Conservation (phyloP, 53 echinoderm and acorn worm genomes). For the Stichopus horrens region DNA sequence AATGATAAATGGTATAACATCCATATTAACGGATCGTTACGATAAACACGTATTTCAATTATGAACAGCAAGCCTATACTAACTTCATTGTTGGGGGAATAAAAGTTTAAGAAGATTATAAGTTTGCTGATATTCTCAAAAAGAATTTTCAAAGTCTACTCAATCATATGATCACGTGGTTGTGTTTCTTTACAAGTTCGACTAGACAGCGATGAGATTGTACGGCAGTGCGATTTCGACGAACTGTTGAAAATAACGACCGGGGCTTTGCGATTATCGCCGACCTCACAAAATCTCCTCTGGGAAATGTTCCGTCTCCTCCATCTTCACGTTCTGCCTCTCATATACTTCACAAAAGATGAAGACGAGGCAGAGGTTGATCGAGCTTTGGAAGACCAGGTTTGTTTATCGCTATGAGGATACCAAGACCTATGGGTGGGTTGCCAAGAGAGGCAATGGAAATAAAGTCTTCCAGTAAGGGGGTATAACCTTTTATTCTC, state of each 20-base stretch:
- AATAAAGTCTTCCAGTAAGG: too few relatives aligned
- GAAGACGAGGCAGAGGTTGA: slow-evolving; percentile 13
- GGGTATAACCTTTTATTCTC: too few relatives aligned
- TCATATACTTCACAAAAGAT: slow-evolving; percentile 21
- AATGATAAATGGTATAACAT: too few relatives aligned
- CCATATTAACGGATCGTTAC: too few relatives aligned
- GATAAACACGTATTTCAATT: too few relatives aligned
- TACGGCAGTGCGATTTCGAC: slow-evolving; percentile 20
- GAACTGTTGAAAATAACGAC: background rate
- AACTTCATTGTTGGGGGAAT: too few relatives aligned
- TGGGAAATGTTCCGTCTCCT: slow-evolving; percentile 40
- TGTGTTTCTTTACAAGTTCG: background rate
- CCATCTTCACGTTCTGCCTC: slow-evolving; percentile 29
- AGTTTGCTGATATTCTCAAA: too few relatives aligned
- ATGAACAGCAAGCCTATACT: too few relatives aligned
- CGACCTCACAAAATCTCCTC: background rate
- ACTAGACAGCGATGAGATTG: slow-evolving; percentile 14
- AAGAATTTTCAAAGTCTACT: too few relatives aligned
- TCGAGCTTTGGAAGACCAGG: slow-evolving; percentile 26
- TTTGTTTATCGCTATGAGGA: background rate
- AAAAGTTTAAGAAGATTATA: too few relatives aligned
- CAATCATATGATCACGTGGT: background rate
- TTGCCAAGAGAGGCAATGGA: too few relatives aligned
- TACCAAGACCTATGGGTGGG: background rate
- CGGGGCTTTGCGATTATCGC: background rate